Evolutionary conservation across 1,140 invertebrate species (phyloP), one percentile per base, ranked within the genome.

Genomic region (Amphibalanus amphitrite): DNA sequence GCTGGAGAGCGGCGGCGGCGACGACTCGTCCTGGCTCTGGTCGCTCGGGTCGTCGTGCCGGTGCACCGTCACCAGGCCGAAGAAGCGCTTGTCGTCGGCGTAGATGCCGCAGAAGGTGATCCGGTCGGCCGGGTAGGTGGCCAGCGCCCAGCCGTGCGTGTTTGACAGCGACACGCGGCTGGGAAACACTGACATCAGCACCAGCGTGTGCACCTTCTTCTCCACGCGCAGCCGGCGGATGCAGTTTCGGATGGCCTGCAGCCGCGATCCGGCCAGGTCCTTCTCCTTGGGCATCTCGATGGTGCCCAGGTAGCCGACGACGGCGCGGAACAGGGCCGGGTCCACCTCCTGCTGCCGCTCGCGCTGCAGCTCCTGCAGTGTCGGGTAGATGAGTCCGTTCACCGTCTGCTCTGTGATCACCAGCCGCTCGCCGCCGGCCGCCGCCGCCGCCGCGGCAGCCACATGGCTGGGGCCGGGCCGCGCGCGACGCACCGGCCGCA

Each of bases 241-340:
- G 77, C 93, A 95, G 71, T 88, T 92, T 71, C 85, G 79, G 38
- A 89, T 80, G 69, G 86, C 84, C 79, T 87, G 81, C 29, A 85
- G 75, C 13, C 80, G 75, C n/a, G 80, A 76, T 4, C 74, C 75
- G 26, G 73, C 75, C 71, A 73, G 72, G 64, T 26, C 64, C n/a
- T 73, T 73, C 40, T 74, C 74, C 47, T 76, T 76, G 38, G 75
- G 75, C 73, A 76, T 95, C 81, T 97, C 94, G 69, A 97, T 95
- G 0, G 93, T 95, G 6, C 95, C 94, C 69, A 97, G 83, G 80
- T 97, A 97, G 0, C 94, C 93, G 3, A 97, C 91, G n/a, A 97
- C 86, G 0, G 90, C 90, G 73, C 89, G 86, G 76, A 90, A 90
- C 71, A 92, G 74, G 0, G 75, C 72, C 69, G 79, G 76, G 23